Base-by-base conservation (phyloP, 2,113 vertebrate species). In the Brachyistius frenatus region DNA sequence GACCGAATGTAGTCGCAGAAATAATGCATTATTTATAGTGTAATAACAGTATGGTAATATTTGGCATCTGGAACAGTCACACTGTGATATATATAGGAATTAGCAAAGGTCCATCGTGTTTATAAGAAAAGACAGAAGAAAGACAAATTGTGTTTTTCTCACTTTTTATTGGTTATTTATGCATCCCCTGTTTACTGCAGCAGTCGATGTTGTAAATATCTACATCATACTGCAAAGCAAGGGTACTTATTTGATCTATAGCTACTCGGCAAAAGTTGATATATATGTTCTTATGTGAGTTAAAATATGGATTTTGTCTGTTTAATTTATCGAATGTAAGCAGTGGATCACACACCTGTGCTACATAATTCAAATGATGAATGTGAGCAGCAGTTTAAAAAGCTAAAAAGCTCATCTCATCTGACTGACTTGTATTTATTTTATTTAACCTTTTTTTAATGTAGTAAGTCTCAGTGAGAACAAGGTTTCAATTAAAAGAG, bases 21-120 rank as follows among this genome's bases (percentile, higher is more conserved):
- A 50, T 8, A 36, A 50, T 66, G 11, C 11, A 50, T 71, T 41
- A 57, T 52, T 65, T 41, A 37, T 15, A 36, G n/a, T 13, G 56
- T 14, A 54, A 46, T 39, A 46, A 14, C 33, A 49, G 8, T 31
- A n/a, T 54, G 6, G 7, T 55, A 50, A 30, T 62, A 23, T 54
- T 15, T 33, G n/a, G 66, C n/a, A 54, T 75, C 53, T 66, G 73
- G 3, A 49, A 11, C 39, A 41, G 35, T 23, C 44, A 64, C 39
- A 65, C 16, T 2, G 16, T 56, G n/a, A 60, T 52, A 7, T 57
- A 15, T 35, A 31, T 47, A 23, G 23, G 10, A 58, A 32, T 50
- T 52, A 39, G n/a, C 14, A n/a, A 50, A 50, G 4, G 49, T n/a
- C 7, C 15, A 50, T 50, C 5, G 7, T 50, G 49, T n/a, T n/a